Evolutionary conservation across 2,113 vertebrate genomes (phyloP).

Genomic region (Bos taurus): ARS-UCD2.0 NC_037357.1:112913001-112913500

Average conservation of each 20-base stretch:
- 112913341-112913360: neutral
- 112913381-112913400: neutral
- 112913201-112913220: constrained; percentile 97
- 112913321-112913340: neutral
- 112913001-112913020: neutral
- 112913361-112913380: neutral
- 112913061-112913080: neutral
- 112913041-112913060: neutral
- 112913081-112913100: neutral
- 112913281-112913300: neutral
- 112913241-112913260: neutral
- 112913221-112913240: constrained; percentile 79
- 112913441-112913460: neutral
- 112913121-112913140: constrained; percentile 55
- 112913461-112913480: neutral
- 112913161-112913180: constrained; percentile 95
- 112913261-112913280: constrained; percentile 19
- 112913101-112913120: neutral
- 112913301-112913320: neutral
- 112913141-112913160: constrained; percentile 97
- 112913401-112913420: neutral
- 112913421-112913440: neutral
- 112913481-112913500: neutral
- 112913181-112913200: constrained; percentile 97
- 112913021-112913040: neutral